Conservation (phyloP, 2,797 vertebrate species). For the Nannoperca obscura region DNA sequence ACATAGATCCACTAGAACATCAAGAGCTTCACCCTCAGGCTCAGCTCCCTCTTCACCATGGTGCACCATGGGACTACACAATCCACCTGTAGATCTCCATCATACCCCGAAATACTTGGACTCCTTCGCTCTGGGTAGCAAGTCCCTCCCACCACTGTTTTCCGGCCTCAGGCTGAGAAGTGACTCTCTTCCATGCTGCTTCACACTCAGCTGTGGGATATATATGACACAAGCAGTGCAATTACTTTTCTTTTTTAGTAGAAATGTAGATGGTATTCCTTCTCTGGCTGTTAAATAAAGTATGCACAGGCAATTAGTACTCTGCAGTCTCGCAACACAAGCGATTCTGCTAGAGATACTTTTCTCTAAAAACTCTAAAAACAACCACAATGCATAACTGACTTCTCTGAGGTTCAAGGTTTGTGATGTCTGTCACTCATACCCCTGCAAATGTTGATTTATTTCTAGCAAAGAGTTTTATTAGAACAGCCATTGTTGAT, state of each 20-base stretch:
- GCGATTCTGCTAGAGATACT: background rate
- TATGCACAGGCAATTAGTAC: background rate
- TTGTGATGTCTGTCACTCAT: background rate
- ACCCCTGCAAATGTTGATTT: background rate
- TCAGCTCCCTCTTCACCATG: background rate
- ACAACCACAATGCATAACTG: background rate
- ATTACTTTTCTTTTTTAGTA: too few species aligned
- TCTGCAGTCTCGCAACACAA: background rate
- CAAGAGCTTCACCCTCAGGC: background rate
- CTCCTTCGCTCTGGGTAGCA: too few species aligned
- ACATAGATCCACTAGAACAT: background rate
- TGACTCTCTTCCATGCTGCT: too few species aligned
- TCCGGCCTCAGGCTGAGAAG: too few species aligned
- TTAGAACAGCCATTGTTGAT: slow-evolving; percentile 24
- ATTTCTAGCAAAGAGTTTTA: slow-evolving; percentile 30
- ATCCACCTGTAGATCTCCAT: background rate
- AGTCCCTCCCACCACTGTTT: background rate
- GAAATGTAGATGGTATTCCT: too few species aligned
- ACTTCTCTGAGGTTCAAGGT: background rate
- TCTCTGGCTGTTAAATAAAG: background rate
- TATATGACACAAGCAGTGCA: too few species aligned
- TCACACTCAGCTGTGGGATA: too few species aligned
- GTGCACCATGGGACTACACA: background rate
- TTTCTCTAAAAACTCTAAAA: background rate
- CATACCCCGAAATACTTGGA: too few species aligned